Evolutionary conservation across 1,140 invertebrate genomes (phyloP).

Genomic region (Dreissena rostriformis): DNA sequence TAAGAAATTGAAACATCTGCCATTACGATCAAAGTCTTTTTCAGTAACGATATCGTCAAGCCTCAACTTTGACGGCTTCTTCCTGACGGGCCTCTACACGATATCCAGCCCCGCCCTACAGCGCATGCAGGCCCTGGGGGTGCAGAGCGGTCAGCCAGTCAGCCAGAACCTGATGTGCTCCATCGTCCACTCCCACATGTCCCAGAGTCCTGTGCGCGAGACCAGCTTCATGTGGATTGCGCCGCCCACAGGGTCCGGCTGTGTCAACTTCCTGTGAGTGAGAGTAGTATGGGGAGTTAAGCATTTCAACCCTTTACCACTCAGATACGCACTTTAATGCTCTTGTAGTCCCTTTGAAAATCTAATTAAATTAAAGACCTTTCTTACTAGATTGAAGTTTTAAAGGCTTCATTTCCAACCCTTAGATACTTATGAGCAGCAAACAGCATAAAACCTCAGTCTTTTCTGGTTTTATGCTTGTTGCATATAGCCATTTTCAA

Average conservation of each 20-base stretch:
- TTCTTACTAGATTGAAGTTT: too few relatives aligned
- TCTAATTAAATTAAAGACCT: too few relatives aligned
- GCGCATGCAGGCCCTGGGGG: conserved; percentile 49
- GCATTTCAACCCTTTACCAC: too few relatives aligned
- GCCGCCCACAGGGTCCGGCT: conserved; percentile 81
- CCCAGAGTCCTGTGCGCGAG: conserved; percentile 69
- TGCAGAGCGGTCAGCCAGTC: conserved; percentile 52
- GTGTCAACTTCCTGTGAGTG: conserved; percentile 82
- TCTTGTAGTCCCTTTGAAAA: too few relatives aligned
- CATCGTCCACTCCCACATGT: conserved; percentile 78
- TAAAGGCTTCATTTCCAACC: too few relatives aligned
- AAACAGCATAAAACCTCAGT: too few relatives aligned
- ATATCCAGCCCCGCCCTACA: conserved; percentile 66
- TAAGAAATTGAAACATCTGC: too few relatives aligned
- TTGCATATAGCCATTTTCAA: too few relatives aligned
- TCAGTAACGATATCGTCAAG: conserved; percentile 74
- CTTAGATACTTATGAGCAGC: too few relatives aligned
- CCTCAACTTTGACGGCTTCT: conserved; percentile 81
- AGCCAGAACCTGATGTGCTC: conserved; percentile 79
- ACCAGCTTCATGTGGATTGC: conserved; percentile 81
- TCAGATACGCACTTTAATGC: too few relatives aligned
- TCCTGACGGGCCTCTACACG: conserved; percentile 81
- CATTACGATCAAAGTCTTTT: conserved; percentile 16
- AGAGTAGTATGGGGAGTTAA: not conserved
- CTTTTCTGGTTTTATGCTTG: too few relatives aligned